Evolutionary conservation across 2,797 vertebrate genomes (phyloP).

Genomic region (Sarcophilus harrisii): DNA sequence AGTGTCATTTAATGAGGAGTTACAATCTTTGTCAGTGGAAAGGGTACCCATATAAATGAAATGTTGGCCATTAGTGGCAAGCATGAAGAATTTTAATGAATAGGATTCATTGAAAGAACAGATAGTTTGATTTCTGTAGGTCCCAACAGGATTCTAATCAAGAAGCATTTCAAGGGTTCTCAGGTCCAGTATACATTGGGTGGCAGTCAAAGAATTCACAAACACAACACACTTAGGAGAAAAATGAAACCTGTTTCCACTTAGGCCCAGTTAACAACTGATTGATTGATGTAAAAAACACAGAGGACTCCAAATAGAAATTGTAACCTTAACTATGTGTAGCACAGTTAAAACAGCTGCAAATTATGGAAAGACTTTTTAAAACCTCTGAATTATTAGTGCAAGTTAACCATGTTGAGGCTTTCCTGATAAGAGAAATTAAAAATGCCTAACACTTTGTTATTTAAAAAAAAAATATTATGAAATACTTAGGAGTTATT

Average conservation of each 20-base stretch:
- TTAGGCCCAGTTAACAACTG: slow-evolving; percentile 3
- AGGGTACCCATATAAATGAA: neutral
- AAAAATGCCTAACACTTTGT: neutral
- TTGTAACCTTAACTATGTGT: slow-evolving; percentile 8
- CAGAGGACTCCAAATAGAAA: slow-evolving; percentile 20
- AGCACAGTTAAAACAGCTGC: neutral
- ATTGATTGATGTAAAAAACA: slow-evolving; percentile 13
- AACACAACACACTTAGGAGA: slow-evolving; percentile 1
- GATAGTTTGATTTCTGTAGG: neutral
- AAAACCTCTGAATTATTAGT: neutral
- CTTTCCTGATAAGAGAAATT: neutral
- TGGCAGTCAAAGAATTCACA: neutral
- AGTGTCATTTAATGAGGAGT: neutral
- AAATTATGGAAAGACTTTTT: neutral
- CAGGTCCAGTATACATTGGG: neutral
- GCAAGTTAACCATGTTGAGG: neutral
- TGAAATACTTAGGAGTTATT: neutral
- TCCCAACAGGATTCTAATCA: slow-evolving; percentile 1
- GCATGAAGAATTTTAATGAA: slow-evolving; percentile 36
- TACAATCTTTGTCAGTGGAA: neutral
- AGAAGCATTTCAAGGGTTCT: neutral
- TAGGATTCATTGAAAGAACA: slow-evolving; percentile 4
- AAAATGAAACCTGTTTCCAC: slow-evolving; percentile 31
- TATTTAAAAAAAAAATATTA: neutral
- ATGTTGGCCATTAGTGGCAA: neutral